These are phyloP conservation scores for Danaus melanippus DNA, from an alignment of 1,140 invertebrate genomes.

Conservation along the genomic window DNA sequence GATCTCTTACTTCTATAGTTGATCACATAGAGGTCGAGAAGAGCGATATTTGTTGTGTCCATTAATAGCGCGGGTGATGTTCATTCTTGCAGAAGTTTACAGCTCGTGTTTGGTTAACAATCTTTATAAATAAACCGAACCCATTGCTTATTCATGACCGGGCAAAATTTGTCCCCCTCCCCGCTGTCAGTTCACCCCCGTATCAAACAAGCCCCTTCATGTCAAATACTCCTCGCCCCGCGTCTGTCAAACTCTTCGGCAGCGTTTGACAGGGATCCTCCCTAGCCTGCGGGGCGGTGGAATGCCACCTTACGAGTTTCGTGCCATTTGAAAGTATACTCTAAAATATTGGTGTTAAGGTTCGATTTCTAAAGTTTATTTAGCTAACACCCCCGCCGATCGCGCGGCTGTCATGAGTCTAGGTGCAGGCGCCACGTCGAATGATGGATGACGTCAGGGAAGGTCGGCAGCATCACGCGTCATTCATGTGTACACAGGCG, in stretches of 20 bases:
- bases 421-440: conserved; percentile 68
- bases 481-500: conserved; percentile 70
- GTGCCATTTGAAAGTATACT: conserved; percentile 16
- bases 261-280: conserved; percentile 71
- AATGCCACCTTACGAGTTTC: conserved; percentile 46
- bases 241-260: conserved; percentile 71
- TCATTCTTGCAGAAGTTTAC: conserved; percentile 61
- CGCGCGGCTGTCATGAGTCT: conserved; percentile 62
- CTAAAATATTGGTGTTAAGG: conserved; percentile 23
- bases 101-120: conserved; percentile 58
- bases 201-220: conserved; percentile 72
- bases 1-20: conserved; percentile 3
- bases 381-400: conserved; percentile 42
- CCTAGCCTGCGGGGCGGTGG: conserved; percentile 59
- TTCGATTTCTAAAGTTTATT: conserved; percentile 17
- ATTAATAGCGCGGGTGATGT: conserved; percentile 35
- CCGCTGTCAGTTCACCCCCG: conserved; percentile 50
- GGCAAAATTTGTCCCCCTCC: conserved; percentile 61
- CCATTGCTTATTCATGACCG: conserved; percentile 72
- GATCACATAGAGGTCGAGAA: neutral
- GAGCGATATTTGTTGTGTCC: conserved; percentile 1
- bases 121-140: conserved; percentile 70
- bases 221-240: conserved; percentile 70
- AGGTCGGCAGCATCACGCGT: conserved; percentile 70
- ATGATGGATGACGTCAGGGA: conserved; percentile 71